Percentiles rank a stretch among this genome's conserved stretches.
These are phyloP conservation scores for Centropus unirufus DNA, from an alignment of 2,113 vertebrate genomes.

Conservation along the genomic window DNA sequence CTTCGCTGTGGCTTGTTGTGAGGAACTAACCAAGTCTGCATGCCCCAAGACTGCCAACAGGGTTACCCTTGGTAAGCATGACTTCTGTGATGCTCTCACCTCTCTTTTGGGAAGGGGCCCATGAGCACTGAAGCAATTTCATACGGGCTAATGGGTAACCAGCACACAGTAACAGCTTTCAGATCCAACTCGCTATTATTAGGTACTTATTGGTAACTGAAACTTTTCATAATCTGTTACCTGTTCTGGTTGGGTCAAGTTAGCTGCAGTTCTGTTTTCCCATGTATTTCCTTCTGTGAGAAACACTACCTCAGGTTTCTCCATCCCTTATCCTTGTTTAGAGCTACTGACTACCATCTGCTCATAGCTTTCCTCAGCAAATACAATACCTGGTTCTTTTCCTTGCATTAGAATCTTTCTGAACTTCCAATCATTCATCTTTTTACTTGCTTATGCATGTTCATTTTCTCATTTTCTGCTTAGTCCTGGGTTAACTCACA, in stretches of 20 bases:
- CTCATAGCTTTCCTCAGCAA: neutral
- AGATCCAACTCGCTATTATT: fast-evolving
- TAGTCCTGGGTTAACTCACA: neutral
- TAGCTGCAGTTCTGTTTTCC: neutral
- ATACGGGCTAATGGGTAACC: neutral
- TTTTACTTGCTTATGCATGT: neutral
- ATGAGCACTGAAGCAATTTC: neutral
- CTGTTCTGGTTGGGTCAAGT: neutral
- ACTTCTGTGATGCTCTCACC: neutral
- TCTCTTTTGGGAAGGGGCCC: neutral
- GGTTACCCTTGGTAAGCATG: neutral
- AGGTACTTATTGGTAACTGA: neutral
- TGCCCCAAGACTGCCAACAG: neutral
- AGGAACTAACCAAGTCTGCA: fast-evolving
- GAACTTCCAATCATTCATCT: neutral
- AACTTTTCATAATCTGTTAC: neutral
- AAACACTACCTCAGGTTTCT: neutral
- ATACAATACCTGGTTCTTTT: neutral
- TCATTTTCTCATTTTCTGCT: neutral
- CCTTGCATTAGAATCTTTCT: neutral
- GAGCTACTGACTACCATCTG: neutral
- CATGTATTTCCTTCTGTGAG: neutral
- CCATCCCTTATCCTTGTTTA: neutral
- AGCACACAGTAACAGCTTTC: neutral
- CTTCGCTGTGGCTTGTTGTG: neutral